Conservation (phyloP, 2,888 invertebrate genomes). For the Apocheima hispidaria region DNA sequence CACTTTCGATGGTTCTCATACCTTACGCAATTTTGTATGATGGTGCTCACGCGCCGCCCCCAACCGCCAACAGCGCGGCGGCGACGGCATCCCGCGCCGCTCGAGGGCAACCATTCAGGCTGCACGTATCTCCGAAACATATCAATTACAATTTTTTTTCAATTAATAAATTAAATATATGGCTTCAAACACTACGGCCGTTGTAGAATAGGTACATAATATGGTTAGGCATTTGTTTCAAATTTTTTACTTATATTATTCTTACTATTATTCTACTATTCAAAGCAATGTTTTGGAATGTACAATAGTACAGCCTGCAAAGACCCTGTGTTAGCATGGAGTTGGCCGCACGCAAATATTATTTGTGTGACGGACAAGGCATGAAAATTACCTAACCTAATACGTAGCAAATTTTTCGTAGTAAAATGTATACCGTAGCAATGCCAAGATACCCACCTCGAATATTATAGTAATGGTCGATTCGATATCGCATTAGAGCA, state of each 20-base stretch:
- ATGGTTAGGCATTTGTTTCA: slow-evolving; percentile 1
- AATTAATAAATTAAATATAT: not conserved
- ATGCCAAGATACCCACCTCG: slow-evolving; percentile 8
- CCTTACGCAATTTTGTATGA: slow-evolving; percentile 75
- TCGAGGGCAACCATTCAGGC: slow-evolving; percentile 54
- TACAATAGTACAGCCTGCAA: not conserved
- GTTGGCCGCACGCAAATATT: not conserved
- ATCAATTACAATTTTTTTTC: slow-evolving; percentile 21
- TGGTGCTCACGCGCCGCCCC: slow-evolving; percentile 76
- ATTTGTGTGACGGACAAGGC: not conserved
- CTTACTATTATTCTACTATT: not conserved
- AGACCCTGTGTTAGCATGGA: not conserved
- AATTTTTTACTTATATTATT: not conserved
- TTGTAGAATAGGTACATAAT: slow-evolving; percentile 2
- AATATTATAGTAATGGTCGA: slow-evolving; percentile 20
- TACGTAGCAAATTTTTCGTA: not conserved
- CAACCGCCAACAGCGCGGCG: slow-evolving; percentile 50
- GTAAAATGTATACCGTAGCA: slow-evolving; percentile 5
- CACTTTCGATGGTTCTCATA: slow-evolving; percentile 83
- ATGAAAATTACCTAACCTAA: slow-evolving; percentile 1
- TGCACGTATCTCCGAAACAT: slow-evolving; percentile 11
- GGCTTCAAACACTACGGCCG: not conserved
- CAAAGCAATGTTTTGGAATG: not conserved
- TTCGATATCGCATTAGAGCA: slow-evolving; percentile 38
- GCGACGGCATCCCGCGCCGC: slow-evolving; percentile 39